Evolutionary conservation across 2,113 vertebrate genomes (phyloP).

Genomic region (Ginglymostoma cirratum): DNA sequence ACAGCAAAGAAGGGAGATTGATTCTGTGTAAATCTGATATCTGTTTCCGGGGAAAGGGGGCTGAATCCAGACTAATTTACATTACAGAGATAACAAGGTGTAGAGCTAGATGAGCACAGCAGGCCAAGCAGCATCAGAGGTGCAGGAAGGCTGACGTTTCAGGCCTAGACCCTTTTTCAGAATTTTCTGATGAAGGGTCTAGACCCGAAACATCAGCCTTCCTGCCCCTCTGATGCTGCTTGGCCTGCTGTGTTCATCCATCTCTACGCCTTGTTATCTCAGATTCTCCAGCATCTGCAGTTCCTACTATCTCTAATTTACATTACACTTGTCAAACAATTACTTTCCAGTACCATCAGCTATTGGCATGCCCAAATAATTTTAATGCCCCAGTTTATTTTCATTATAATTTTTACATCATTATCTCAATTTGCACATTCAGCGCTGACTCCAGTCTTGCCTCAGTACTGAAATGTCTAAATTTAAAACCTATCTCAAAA

Average conservation of each 20-base stretch:
- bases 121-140: no score
- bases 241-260: no score
- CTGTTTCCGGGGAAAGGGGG: background rate
- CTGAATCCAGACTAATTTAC: background rate
- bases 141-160: no score
- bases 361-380: background rate
- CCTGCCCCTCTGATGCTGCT: no score
- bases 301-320: no score
- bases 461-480: background rate
- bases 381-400: background rate
- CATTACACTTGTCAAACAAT: background rate
- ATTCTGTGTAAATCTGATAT: background rate
- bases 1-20: background rate
- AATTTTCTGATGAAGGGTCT: no score
- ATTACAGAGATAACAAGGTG: background rate
- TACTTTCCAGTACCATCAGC: background rate
- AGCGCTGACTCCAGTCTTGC: background rate
- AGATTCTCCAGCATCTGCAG: no score
- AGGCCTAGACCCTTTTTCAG: no score
- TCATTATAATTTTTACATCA: background rate
- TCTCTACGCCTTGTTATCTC: no score
- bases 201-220: no score
- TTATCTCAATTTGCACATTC: background rate
- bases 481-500: background rate
- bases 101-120: no score